Evolutionary conservation across 2,797 vertebrate genomes (phyloP).

Genomic region (Cyprinella venusta): DNA sequence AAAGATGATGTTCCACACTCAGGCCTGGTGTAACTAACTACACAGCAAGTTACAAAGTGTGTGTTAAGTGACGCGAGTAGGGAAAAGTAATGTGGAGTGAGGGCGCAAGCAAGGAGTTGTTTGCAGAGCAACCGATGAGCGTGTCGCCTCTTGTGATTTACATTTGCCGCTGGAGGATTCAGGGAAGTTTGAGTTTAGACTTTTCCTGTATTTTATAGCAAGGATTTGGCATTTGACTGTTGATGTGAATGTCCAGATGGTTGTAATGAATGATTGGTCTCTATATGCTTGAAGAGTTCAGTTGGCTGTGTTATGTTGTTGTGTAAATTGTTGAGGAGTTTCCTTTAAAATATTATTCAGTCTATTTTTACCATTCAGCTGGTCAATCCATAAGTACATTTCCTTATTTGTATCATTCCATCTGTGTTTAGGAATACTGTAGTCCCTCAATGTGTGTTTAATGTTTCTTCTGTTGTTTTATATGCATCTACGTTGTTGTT

Average conservation of each 20-base stretch:
- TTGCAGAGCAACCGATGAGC: no score
- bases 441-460: slow-evolving; percentile 5
- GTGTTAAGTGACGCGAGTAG: background rate
- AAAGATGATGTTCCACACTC: background rate
- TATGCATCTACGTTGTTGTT: slow-evolving; percentile 17
- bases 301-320: slow-evolving; percentile 58
- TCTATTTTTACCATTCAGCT: background rate
- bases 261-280: slow-evolving; percentile 60
- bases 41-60: background rate
- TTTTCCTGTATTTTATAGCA: background rate
- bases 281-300: slow-evolving; percentile 60
- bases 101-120: slow-evolving; percentile 20
- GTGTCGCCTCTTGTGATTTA: slow-evolving; percentile 28
- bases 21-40: background rate
- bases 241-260: slow-evolving; percentile 11
- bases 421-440: background rate
- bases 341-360: slow-evolving; percentile 13
- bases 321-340: background rate
- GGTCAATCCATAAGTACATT: background rate
- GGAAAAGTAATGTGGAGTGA: slow-evolving; percentile 32
- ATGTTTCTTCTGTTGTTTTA: slow-evolving; percentile 7
- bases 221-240: slow-evolving; percentile 39
- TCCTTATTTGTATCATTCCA: slow-evolving; percentile 37
- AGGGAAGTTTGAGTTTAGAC: background rate
- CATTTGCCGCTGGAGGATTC: background rate